Evolutionary conservation across 2,888 invertebrate species (phyloP), one percentile per base, ranked within the genome.

Genomic region (Volucella bombylans): DNA sequence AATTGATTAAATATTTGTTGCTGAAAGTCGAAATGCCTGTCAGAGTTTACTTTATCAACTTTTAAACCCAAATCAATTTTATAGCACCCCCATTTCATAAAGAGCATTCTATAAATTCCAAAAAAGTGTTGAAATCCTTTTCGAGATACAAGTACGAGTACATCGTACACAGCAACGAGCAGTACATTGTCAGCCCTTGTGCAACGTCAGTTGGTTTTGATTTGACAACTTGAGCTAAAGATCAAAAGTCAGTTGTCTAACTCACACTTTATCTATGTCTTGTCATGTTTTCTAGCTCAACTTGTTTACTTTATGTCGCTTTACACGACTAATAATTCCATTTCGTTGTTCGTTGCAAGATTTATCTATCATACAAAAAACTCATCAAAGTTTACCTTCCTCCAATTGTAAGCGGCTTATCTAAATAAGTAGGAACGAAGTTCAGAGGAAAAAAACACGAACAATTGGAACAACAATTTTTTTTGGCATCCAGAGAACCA

Each of bases 361-460:
- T 73, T 55, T 73, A 72, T 72, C 54, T 55, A 23, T 23, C 41
- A 12, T 15, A n/a, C 10, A 54, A 15, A n/a, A 54, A 72, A 72
- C 62, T 72, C 71, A 72, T 72, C 61, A 72, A 14, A 14, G 47
- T 18, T 15, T 45, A 38, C 55, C 45, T n/a, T 45, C 45, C 12
- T 41, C 47, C 41, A 1, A 14, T 6, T 18, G 54, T 69, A 77
- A 77, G 61, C 68, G 23, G 69, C 77, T 77, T 77, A 77, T 77
- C 68, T 62, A 55, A 69, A 15, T 61, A 31, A 31, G 31, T 31
- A 31, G 31, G 31, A 31, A 31, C 31, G 31, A 31, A 4, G 6
- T 31, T 31, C 31, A 31, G 31, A 31, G 6, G 6, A 6, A 31
- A 69, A 69, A 55, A 77, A 77, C 52, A 67, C 6, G 31, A 76